Evolutionary conservation across 1,140 invertebrate genomes (phyloP).

Genomic region (Camponotus vicinus): DNA sequence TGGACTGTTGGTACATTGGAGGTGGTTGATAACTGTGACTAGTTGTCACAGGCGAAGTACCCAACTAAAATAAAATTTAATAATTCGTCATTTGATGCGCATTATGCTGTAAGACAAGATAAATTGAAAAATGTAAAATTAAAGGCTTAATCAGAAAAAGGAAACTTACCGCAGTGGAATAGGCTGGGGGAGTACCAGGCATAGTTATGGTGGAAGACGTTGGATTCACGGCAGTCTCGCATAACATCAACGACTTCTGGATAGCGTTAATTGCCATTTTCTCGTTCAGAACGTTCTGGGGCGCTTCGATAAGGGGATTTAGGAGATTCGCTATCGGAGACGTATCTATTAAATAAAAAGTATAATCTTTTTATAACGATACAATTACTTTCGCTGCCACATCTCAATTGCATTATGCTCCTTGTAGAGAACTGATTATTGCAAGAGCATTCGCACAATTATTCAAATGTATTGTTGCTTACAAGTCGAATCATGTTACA

Average conservation of each 20-base stretch:
- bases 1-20: slow-evolving; percentile 85
- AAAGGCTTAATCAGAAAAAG: not conserved
- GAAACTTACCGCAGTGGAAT: slow-evolving; percentile 88
- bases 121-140: slow-evolving; percentile 11
- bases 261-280: slow-evolving; percentile 96
- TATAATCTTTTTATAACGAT: slow-evolving; percentile 43
- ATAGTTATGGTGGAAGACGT: slow-evolving; percentile 88
- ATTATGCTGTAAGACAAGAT: not conserved
- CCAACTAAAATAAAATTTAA: slow-evolving; percentile 77
- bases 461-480: not conserved
- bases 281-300: slow-evolving; percentile 88
- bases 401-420: not conserved
- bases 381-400: slow-evolving; percentile 52
- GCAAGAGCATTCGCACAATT: slow-evolving; percentile 11
- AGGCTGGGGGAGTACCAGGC: slow-evolving; percentile 88
- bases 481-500: not conserved
- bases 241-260: slow-evolving; percentile 95
- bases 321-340: slow-evolving; percentile 86
- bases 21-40: slow-evolving; percentile 85
- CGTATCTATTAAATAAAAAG: slow-evolving; percentile 69
- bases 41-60: slow-evolving; percentile 82
- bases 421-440: not conserved
- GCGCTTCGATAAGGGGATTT: slow-evolving; percentile 82
- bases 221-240: slow-evolving; percentile 89
- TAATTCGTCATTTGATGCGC: not conserved